Evolutionary conservation across 2,113 vertebrate genomes (phyloP).

Genomic region (Lota lota): DNA sequence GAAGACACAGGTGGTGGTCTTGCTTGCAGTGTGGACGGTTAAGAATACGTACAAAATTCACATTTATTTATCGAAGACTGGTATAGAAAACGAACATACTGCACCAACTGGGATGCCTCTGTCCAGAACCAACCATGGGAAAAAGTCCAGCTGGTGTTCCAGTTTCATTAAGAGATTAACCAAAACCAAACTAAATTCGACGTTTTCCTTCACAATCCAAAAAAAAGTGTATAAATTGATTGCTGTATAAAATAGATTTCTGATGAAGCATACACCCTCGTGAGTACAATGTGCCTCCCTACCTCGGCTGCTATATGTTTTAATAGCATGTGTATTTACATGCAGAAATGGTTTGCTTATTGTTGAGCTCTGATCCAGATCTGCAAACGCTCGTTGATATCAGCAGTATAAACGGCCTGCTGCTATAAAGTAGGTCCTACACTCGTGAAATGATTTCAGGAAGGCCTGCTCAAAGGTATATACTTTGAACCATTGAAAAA

Average conservation of each 20-base stretch:
- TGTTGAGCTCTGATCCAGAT: neutral
- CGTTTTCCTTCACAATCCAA: neutral
- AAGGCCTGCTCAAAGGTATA: too few species aligned
- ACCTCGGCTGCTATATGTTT: too few species aligned
- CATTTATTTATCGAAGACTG: conserved; percentile 36
- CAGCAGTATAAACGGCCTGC: too few species aligned
- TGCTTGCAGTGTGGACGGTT: conserved; percentile 3
- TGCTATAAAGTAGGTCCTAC: too few species aligned
- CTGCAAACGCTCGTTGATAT: neutral
- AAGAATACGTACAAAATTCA: conserved; percentile 38
- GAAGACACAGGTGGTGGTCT: neutral
- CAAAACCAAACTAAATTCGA: neutral
- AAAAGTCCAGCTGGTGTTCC: neutral
- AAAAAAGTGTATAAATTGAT: neutral
- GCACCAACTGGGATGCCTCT: neutral
- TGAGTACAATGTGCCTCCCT: too few species aligned
- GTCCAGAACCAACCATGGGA: neutral
- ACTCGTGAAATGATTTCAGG: too few species aligned
- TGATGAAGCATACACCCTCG: too few species aligned
- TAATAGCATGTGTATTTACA: too few species aligned
- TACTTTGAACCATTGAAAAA: too few species aligned
- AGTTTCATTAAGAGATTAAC: neutral
- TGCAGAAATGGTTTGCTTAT: neutral
- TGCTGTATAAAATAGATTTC: too few species aligned
- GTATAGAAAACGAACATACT: neutral